Percentiles rank a stretch among this genome's conserved stretches.
These are phyloP conservation scores for Eumeta japonica DNA, from an alignment of 1,140 invertebrate genomes.

Conservation along the genomic window DNA sequence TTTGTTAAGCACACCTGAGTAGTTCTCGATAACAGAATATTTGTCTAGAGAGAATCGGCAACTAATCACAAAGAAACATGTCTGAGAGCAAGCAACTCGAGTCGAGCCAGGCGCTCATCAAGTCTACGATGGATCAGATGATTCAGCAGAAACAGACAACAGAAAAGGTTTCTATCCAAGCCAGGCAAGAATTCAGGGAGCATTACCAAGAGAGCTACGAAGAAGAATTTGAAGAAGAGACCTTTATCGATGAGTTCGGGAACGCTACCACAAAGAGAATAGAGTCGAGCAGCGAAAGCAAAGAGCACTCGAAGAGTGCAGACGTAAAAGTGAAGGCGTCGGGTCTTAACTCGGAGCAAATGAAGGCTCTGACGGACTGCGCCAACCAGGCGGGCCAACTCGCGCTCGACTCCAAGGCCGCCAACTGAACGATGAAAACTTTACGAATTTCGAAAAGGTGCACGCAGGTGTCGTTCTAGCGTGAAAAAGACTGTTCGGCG, in stretches of 20 bases:
- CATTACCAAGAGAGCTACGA: slow-evolving; percentile 48
- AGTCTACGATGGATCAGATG: slow-evolving; percentile 51
- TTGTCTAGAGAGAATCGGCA: too few relatives aligned
- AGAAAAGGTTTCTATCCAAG: slow-evolving; percentile 45
- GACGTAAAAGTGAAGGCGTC: slow-evolving; percentile 52
- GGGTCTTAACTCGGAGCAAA: slow-evolving; percentile 48
- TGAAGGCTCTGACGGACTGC: slow-evolving; percentile 52
- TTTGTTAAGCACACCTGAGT: too few relatives aligned
- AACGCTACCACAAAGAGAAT: slow-evolving; percentile 47
- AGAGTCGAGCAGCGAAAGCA: slow-evolving; percentile 50
- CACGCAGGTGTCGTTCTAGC: not conserved
- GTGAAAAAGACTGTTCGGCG: slow-evolving; percentile 51
- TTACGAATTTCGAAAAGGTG: not conserved
- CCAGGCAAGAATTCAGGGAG: slow-evolving; percentile 52
- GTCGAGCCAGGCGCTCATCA: slow-evolving; percentile 44
- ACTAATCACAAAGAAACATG: slow-evolving; percentile 26
- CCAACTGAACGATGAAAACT: slow-evolving; percentile 44
- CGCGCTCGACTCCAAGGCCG: slow-evolving; percentile 46
- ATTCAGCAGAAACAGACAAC: slow-evolving; percentile 42
- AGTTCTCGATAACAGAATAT: too few relatives aligned
- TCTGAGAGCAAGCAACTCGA: slow-evolving; percentile 44
- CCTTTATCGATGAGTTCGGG: slow-evolving; percentile 47
- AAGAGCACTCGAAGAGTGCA: slow-evolving; percentile 50
- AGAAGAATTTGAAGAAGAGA: slow-evolving; percentile 53
- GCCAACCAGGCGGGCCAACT: slow-evolving; percentile 50